A percentile compares a stretch with the other conserved stretches of the same genome.
Evolutionary conservation across 2,888 invertebrate genomes (phyloP).

Genomic region (Corythucha ciliata): DNA sequence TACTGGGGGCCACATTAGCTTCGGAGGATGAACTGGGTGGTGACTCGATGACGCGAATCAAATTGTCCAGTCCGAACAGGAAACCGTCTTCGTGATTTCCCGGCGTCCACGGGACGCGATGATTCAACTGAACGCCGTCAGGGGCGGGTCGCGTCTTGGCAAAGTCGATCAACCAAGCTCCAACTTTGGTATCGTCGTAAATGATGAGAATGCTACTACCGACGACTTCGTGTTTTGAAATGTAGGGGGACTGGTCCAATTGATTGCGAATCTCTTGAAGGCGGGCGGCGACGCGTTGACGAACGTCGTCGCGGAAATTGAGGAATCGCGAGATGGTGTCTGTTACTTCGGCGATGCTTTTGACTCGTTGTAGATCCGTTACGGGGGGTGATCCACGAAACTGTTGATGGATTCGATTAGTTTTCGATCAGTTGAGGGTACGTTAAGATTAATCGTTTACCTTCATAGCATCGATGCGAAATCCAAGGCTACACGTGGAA

Average conservation of each 20-base stretch:
- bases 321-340: conserved; percentile 67
- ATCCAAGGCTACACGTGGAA: conserved; percentile 85
- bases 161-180: conserved; percentile 96
- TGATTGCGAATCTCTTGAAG: conserved; percentile 65
- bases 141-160: conserved; percentile 80
- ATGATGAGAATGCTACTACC: conserved; percentile 91
- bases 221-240: conserved; percentile 78
- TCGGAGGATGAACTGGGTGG: too few species aligned
- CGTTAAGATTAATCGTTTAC: conserved; percentile 38
- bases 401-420: conserved; percentile 35
- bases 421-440: neutral
- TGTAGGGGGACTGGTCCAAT: conserved; percentile 76
- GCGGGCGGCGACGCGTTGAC: conserved; percentile 59
- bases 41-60: conserved; percentile 70
- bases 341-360: conserved; percentile 63
- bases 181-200: conserved; percentile 77
- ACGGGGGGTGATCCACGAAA: conserved; percentile 71
- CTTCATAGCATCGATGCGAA: conserved; percentile 92
- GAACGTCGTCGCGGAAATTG: conserved; percentile 53
- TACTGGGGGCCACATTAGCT: too few species aligned
- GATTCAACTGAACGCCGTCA: conserved; percentile 58
- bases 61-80: conserved; percentile 81
- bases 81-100: conserved; percentile 98
- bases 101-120: conserved; percentile 72
- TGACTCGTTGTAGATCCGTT: conserved; percentile 80